A percentile compares a stretch with the other conserved stretches of the same genome.
Conservation (phyloP, 2,113 vertebrate species). For the Melanostigma gelatinosum region DNA sequence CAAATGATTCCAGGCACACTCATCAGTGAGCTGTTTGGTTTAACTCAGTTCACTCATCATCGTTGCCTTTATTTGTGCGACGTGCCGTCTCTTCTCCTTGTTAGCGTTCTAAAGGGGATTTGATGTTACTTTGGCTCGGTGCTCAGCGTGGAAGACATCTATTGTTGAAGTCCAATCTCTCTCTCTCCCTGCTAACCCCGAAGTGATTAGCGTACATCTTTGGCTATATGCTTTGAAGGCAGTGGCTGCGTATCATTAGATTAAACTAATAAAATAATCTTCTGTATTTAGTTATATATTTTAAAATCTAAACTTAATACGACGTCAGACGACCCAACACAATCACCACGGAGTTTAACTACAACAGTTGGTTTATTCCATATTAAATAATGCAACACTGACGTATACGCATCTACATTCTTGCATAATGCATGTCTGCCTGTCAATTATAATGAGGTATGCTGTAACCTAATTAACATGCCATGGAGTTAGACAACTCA, state of each 20-base stretch:
- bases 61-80: slow-evolving; percentile 10
- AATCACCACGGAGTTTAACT: background rate
- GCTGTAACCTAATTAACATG: slow-evolving; percentile 8
- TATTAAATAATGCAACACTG: slow-evolving; percentile 36
- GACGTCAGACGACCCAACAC: slow-evolving; percentile 12
- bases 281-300: slow-evolving; percentile 15
- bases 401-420: slow-evolving; percentile 24
- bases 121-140: slow-evolving; percentile 39
- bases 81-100: background rate
- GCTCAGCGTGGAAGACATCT: slow-evolving; percentile 29
- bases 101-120: slow-evolving; percentile 17
- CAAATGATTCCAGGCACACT: slow-evolving; percentile 26
- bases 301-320: slow-evolving; percentile 33
- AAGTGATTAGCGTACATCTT: slow-evolving; percentile 57
- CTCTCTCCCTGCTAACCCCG: slow-evolving; percentile 12
- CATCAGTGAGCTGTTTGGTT: slow-evolving; percentile 23
- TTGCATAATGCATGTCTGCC: slow-evolving; percentile 35
- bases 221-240: slow-evolving; percentile 65
- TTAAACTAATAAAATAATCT: slow-evolving; percentile 14
- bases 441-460: slow-evolving; percentile 3
- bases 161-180: slow-evolving; percentile 38
- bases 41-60: slow-evolving; percentile 5
- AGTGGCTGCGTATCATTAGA: slow-evolving; percentile 33
- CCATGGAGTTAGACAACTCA: slow-evolving; percentile 16
- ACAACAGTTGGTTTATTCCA: background rate